A percentile compares a stretch with the other conserved stretches of the same genome.
Conservation (phyloP, 2,797 vertebrate genomes). For the Phylloscopus collybita region DNA sequence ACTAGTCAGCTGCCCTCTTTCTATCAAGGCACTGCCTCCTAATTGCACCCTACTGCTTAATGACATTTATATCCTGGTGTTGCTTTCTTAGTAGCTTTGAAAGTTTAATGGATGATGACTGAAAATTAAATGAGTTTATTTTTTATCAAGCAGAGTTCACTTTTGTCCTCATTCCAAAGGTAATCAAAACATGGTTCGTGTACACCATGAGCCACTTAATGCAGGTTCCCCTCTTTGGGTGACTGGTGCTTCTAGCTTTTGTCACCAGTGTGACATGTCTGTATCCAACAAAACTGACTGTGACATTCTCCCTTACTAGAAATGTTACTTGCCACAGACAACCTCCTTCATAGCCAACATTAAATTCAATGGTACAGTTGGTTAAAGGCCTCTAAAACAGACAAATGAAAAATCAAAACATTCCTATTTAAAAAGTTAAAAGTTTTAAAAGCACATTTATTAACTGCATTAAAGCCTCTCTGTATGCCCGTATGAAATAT, state of each 20-base stretch:
- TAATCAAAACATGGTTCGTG: background rate
- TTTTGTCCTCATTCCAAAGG: background rate
- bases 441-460: background rate
- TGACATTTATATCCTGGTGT: background rate
- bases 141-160: background rate
- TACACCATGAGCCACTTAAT: background rate
- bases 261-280: background rate
- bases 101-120: background rate
- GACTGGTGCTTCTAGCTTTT: background rate
- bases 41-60: background rate
- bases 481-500: background rate
- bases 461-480: background rate
- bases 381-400: background rate
- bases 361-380: background rate
- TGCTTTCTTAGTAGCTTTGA: background rate
- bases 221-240: background rate
- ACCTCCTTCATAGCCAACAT: background rate
- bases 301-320: background rate
- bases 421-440: background rate
- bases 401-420: background rate
- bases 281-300: background rate
- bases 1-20: background rate
- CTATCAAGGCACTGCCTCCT: background rate
- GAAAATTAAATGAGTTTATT: background rate
- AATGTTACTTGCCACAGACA: background rate